These are phyloP conservation scores for Syngnathus scovelli DNA, from an alignment of 2,113 vertebrate genomes.

Conservation along the genomic window DNA sequence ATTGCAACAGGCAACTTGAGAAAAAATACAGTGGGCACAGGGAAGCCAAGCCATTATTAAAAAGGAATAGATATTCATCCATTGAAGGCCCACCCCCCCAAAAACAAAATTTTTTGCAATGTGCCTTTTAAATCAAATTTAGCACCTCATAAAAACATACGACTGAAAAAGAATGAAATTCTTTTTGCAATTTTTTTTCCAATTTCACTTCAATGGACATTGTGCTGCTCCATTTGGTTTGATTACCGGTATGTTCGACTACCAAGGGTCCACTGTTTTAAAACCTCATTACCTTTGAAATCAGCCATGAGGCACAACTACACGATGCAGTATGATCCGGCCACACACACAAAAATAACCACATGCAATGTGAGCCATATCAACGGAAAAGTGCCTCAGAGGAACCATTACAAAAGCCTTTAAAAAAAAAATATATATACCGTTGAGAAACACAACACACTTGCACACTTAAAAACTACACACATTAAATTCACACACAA, in stretches of 20 bases:
- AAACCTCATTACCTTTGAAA: constrained; percentile 20
- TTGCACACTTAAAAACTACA: constrained; percentile 8
- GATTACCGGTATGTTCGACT: background rate
- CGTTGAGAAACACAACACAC: constrained; percentile 19
- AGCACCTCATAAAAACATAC: too few species aligned
- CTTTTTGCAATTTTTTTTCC: too few species aligned
- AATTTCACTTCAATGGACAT: too few species aligned
- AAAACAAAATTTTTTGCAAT: too few species aligned
- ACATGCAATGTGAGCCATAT: constrained; percentile 47
- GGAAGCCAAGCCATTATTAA: background rate
- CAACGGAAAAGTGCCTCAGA: constrained; percentile 26
- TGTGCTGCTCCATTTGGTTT: background rate
- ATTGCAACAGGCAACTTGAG: constrained; percentile 24
- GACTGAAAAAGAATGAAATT: too few species aligned
- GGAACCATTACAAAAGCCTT: constrained; percentile 24
- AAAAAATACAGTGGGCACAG: constrained; percentile 1
- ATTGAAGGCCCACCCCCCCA: too few species aligned
- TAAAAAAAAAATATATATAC: constrained; percentile 61
- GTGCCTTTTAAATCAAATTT: too few species aligned
- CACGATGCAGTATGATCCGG: constrained; percentile 20
- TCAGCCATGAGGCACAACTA: constrained; percentile 20
- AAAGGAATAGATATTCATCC: too few species aligned
- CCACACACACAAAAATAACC: constrained; percentile 25
- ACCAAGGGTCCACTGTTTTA: background rate
- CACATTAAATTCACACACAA: background rate